Conservation (phyloP, 2,888 invertebrate species). For the Stramonita haemastoma region DNA sequence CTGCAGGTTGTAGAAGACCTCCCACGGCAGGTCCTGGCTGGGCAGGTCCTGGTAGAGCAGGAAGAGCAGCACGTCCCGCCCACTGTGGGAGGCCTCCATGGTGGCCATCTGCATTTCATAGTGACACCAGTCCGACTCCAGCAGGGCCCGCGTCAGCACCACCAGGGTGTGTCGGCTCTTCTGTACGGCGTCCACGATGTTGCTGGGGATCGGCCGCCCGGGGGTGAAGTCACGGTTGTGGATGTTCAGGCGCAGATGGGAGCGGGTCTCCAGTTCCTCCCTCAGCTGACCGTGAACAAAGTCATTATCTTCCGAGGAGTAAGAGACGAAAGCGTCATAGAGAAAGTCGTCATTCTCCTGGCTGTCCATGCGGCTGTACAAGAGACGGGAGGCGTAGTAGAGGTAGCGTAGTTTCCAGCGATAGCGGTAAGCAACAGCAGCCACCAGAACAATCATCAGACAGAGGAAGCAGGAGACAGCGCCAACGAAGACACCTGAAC, state of each 20-base stretch:
- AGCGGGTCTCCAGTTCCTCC: constrained; percentile 33
- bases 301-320: constrained; percentile 35
- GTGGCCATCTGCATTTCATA: constrained; percentile 48
- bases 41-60: constrained; percentile 45
- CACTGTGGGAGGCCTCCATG: constrained; percentile 42
- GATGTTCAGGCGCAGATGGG: constrained; percentile 36
- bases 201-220: constrained; percentile 34
- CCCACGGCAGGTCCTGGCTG: constrained; percentile 29
- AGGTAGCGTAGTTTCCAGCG: constrained; percentile 43
- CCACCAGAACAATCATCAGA: constrained; percentile 17
- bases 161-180: constrained; percentile 43
- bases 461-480: constrained; percentile 34
- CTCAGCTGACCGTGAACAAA: constrained; percentile 34
- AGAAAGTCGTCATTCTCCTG: background rate
- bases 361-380: background rate
- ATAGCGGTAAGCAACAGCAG: constrained; percentile 35
- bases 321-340: constrained; percentile 41
- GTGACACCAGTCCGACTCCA: constrained; percentile 42
- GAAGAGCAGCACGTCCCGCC: constrained; percentile 44
- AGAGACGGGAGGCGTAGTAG: constrained; percentile 40
- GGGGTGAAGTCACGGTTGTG: constrained; percentile 45
- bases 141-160: constrained; percentile 38
- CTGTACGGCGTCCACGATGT: constrained; percentile 43
- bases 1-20: constrained; percentile 41
- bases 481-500: constrained; percentile 28